Base-by-base conservation (phyloP, 2,888 invertebrate species). In the Acleris sparsana region DNA sequence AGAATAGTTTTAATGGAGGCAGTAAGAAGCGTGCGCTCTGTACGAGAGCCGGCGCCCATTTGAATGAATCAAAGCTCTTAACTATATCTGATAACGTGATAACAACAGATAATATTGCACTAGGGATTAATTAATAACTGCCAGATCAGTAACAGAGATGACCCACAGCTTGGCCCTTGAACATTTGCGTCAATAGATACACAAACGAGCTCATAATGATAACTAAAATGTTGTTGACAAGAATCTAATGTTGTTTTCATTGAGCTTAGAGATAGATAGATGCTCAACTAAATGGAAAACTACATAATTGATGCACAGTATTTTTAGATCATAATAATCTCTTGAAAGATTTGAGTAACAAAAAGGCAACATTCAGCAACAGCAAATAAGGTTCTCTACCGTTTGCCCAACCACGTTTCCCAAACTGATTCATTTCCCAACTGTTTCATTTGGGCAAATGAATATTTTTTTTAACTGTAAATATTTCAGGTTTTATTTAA, bases 171-270 rank as follows among this genome's bases (percentile, higher is more conserved):
- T 77, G 77, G 77, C 78, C 79, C 78, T 79, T 73, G 72, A 74
- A 73, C 71, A 82, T 77, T 83, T 90, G 83, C 90, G 88, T 90
- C 90, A 90, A 81, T 81, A 77, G 73, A 80, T 77, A 76, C 75
- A 73, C 77, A 78, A 79, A 75, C 72, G 7, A 69, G 76, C 79
- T 78, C 78, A 82, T 77, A 74, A 56, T 55, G 44, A 55, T 56
- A 65, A 51, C 51, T 65, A 74, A 74, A 76, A 75, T 79, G 68
- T 80, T 87, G 81, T 84, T 86, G 82, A 85, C 74, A 72, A 75
- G 69, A 64, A 71, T 62, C 67, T 67, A 68, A 67, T 73, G 86
- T 82, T 85, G 83, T 84, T 83, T 81, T 80, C 77, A 82, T 82
- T 84, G 81, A 88, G 84, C 85, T 72, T 72, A 74, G 64, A 74